Evolutionary conservation across 2,113 vertebrate genomes (phyloP).

Genomic region (Gobiocypris rarus): DNA sequence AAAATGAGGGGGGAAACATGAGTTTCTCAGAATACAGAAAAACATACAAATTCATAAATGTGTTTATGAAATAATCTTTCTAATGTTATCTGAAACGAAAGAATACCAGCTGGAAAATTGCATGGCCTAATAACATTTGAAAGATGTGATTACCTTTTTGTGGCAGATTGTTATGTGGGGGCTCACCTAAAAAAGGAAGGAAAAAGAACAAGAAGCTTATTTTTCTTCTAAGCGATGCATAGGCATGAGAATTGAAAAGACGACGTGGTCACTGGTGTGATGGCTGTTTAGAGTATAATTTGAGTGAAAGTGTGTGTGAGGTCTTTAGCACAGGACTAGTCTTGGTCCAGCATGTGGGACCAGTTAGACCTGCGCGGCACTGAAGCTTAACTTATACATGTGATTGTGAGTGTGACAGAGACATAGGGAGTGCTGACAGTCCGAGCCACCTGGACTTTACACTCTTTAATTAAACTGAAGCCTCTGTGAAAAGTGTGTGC

Average conservation of each 20-base stretch:
- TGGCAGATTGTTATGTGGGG: conserved; percentile 68
- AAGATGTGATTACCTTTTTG: conserved; percentile 60
- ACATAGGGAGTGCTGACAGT: conserved; percentile 50
- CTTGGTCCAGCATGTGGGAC: conserved; percentile 38
- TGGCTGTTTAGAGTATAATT: conserved; percentile 45
- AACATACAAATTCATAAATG: background rate
- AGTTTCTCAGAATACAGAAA: conserved; percentile 20
- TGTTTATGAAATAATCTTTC: background rate
- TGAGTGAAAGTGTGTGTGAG: conserved; percentile 44
- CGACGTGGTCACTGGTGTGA: background rate
- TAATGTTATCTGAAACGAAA: background rate
- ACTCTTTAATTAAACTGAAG: conserved; percentile 47
- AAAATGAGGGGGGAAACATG: background rate
- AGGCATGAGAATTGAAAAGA: conserved; percentile 34
- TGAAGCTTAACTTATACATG: conserved; percentile 32
- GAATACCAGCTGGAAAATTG: background rate
- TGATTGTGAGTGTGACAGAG: conserved; percentile 42
- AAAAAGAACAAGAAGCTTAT: conserved; percentile 26
- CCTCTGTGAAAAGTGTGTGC: conserved; percentile 24
- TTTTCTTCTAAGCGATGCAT: conserved; percentile 2
- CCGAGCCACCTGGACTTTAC: conserved; percentile 39
- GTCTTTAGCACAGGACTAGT: conserved; percentile 29
- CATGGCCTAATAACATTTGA: background rate
- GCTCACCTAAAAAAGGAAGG: conserved; percentile 67
- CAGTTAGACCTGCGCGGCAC: conserved; percentile 27